Conservation (phyloP, 2,113 vertebrate genomes). For the Hippocampus comes region DNA sequence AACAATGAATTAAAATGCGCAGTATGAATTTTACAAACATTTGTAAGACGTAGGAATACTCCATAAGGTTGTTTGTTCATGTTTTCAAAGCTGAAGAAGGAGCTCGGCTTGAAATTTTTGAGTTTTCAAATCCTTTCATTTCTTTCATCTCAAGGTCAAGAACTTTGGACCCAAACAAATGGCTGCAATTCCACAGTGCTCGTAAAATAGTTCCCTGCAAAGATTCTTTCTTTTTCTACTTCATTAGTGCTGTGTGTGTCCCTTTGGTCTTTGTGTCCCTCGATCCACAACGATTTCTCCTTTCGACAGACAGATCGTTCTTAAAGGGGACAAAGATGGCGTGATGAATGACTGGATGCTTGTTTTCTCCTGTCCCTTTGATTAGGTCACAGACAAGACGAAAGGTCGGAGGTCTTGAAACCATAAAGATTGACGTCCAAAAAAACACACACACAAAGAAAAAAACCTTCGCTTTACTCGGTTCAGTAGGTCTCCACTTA, state of each 20-base stretch:
- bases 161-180: slow-evolving; percentile 53
- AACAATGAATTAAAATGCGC: not conserved
- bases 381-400: slow-evolving; percentile 68
- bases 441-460: slow-evolving; percentile 9
- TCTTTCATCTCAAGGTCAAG: slow-evolving; percentile 63
- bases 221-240: slow-evolving; percentile 43
- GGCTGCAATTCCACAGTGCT: slow-evolving; percentile 40
- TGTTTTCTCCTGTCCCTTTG: slow-evolving; percentile 66
- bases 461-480: slow-evolving; percentile 61
- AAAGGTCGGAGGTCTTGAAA: slow-evolving; percentile 50
- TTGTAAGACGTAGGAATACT: not conserved
- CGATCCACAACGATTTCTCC: slow-evolving; percentile 65
- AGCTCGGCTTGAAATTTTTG: slow-evolving; percentile 20
- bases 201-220: slow-evolving; percentile 34
- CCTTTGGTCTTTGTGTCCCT: slow-evolving; percentile 37
- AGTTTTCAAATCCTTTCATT: slow-evolving; percentile 42
- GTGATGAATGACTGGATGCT: slow-evolving; percentile 67
- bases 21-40: not conserved
- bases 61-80: not conserved
- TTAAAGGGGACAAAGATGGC: slow-evolving; percentile 64
- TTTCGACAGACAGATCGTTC: slow-evolving; percentile 50
- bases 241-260: slow-evolving; percentile 28
- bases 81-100: slow-evolving; percentile 20
- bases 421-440: slow-evolving; percentile 59
- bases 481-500: slow-evolving; percentile 59